Evolutionary conservation across 2,797 vertebrate species (phyloP).

Genomic region (Myotis daubentonii): DNA sequence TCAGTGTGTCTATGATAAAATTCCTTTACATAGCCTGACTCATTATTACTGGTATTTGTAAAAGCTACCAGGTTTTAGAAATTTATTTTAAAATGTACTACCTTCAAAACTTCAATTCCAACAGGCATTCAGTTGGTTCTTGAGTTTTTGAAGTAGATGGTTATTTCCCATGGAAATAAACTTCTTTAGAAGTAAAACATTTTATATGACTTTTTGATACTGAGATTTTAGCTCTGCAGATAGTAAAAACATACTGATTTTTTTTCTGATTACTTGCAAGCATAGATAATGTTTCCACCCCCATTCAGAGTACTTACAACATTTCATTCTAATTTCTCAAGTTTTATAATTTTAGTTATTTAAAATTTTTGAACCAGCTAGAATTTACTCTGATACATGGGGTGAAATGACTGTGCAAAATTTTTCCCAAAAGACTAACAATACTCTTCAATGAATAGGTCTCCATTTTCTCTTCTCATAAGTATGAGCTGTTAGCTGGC

Average conservation of each 20-base stretch:
- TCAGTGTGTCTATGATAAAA: background rate
- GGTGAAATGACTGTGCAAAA: background rate
- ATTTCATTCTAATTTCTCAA: slow-evolving; percentile 36
- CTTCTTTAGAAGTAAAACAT: slow-evolving; percentile 29
- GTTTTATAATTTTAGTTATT: slow-evolving; percentile 45
- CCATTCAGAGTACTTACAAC: background rate
- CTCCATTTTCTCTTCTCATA: background rate
- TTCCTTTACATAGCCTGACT: slow-evolving; percentile 15
- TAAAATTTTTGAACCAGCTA: slow-evolving; percentile 49
- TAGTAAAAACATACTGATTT: background rate
- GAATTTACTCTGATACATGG: slow-evolving; percentile 38
- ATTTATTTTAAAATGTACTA: slow-evolving; percentile 24
- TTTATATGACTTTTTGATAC: slow-evolving; percentile 15
- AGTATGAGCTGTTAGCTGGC: background rate
- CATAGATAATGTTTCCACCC: background rate
- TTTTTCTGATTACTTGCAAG: slow-evolving; percentile 24
- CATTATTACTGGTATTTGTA: slow-evolving; percentile 22
- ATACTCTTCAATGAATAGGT: slow-evolving; percentile 9
- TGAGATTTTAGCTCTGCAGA: slow-evolving; percentile 14
- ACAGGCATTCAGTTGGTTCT: slow-evolving; percentile 15
- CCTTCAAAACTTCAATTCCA: background rate
- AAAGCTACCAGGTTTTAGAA: background rate
- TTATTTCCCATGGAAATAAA: slow-evolving; percentile 42
- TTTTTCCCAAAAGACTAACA: slow-evolving; percentile 8
- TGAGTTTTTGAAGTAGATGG: slow-evolving; percentile 30